Evolutionary conservation across 2,113 vertebrate genomes (phyloP).

Genomic region (Zosterops japonicus): DNA sequence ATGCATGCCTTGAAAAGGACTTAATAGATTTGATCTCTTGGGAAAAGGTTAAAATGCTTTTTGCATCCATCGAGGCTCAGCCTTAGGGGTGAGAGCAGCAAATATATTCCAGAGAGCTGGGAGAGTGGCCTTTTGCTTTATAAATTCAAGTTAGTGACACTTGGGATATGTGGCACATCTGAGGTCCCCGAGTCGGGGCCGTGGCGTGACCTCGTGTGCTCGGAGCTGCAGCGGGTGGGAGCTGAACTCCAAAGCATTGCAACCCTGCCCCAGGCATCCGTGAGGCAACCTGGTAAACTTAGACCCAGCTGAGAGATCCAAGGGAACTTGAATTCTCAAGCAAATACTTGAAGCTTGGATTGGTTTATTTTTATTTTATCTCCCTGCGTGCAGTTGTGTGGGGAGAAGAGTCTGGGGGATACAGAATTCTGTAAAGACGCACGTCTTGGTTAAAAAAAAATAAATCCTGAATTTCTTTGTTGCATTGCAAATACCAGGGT

Average conservation of each 20-base stretch:
- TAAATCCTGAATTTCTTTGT: neutral
- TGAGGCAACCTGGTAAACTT: neutral
- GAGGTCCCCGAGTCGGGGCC: neutral
- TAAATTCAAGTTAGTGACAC: neutral
- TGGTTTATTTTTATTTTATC: neutral
- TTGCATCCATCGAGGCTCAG: neutral
- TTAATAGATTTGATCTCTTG: neutral
- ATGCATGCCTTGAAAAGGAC: neutral
- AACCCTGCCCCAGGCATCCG: rapidly evolving
- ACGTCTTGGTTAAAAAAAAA: neutral
- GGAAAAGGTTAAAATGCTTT: neutral
- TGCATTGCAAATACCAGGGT: neutral
- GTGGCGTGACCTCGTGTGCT: neutral
- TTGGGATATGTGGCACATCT: neutral
- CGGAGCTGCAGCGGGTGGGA: neutral
- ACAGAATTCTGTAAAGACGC: rapidly evolving
- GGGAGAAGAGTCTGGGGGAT: too few relatives aligned
- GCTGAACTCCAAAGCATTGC: neutral
- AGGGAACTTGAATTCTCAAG: neutral
- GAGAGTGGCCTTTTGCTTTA: neutral
- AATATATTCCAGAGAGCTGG: neutral
- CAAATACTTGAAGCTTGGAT: neutral
- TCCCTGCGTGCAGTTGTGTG: neutral
- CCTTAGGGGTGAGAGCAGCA: neutral
- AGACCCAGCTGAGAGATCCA: neutral